These are phyloP conservation scores for Amazonetta brasiliensis DNA, from an alignment of 2,797 vertebrate species.

Conservation along the genomic window DNA sequence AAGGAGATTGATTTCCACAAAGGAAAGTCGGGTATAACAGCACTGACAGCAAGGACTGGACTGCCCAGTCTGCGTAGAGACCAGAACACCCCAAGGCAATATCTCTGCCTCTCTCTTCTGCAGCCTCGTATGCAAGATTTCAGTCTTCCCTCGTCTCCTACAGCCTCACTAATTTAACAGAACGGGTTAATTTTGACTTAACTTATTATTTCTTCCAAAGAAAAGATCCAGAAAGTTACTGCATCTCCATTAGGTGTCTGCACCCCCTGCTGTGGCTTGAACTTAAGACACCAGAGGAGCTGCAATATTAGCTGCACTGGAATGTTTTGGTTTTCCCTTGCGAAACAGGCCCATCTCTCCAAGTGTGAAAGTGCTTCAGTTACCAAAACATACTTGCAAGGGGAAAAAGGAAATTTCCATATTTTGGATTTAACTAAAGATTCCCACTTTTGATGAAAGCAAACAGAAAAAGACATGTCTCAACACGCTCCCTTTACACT, in stretches of 20 bases:
- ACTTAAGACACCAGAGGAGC: constrained; percentile 57
- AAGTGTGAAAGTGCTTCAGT: constrained; percentile 38
- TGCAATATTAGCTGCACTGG: constrained; percentile 58
- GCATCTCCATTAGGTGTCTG: constrained; percentile 44
- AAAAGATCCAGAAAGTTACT: constrained; percentile 59
- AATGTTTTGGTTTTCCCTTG: constrained; percentile 69
- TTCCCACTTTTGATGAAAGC: background rate
- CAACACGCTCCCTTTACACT: background rate
- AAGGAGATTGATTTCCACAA: background rate
- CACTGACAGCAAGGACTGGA: background rate
- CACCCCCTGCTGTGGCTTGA: constrained; percentile 63
- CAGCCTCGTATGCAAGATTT: background rate
- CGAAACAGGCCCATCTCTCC: constrained; percentile 42
- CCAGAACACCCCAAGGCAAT: background rate
- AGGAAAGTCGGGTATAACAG: background rate
- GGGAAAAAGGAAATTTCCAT: background rate
- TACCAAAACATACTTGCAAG: constrained; percentile 13
- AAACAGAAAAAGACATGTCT: background rate
- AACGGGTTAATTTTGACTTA: constrained; percentile 32
- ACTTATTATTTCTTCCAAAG: constrained; percentile 47
- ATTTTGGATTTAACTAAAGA: background rate
- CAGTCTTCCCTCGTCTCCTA: background rate
- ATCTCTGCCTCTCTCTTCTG: background rate
- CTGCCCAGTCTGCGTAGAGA: rapidly evolving
- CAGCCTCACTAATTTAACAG: background rate